Conservation (phyloP, 1,140 invertebrate species). For the Nephila pilipes region DNA sequence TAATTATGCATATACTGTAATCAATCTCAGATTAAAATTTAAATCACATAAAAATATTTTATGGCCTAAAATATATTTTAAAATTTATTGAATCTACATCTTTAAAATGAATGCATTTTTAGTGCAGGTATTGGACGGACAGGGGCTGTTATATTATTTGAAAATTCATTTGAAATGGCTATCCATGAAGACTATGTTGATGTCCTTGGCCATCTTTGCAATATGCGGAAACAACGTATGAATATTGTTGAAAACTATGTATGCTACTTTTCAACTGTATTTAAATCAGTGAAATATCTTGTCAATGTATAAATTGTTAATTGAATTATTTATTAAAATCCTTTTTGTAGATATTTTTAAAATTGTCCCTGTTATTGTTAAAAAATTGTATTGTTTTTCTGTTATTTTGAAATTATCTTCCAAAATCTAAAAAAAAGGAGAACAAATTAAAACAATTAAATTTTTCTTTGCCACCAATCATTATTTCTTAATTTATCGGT, state of each 20-base stretch:
- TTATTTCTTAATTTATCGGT: too few species aligned
- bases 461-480: too few species aligned
- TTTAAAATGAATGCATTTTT: not conserved
- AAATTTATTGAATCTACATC: not conserved
- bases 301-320: not conserved
- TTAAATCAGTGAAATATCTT: not conserved
- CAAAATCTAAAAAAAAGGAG: too few species aligned
- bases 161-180: slow-evolving; percentile 81
- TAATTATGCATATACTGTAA: too few species aligned
- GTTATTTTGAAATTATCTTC: too few species aligned
- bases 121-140: slow-evolving; percentile 74
- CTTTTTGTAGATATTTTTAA: too few species aligned
- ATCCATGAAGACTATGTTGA: slow-evolving; percentile 79
- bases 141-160: slow-evolving; percentile 81
- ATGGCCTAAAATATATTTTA: not conserved
- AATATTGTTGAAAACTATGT: slow-evolving; percentile 84
- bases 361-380: too few species aligned
- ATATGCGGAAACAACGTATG: slow-evolving; percentile 80
- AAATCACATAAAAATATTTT: not conserved
- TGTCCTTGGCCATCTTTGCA: slow-evolving; percentile 80
- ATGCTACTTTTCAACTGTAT: slow-evolving; percentile 8
- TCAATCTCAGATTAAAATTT: too few species aligned
- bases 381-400: too few species aligned
- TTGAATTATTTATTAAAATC: not conserved
- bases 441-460: too few species aligned